These are phyloP conservation scores for Gryllus longicercus DNA, from an alignment of 2,888 invertebrate genomes.

Conservation along the genomic window DNA sequence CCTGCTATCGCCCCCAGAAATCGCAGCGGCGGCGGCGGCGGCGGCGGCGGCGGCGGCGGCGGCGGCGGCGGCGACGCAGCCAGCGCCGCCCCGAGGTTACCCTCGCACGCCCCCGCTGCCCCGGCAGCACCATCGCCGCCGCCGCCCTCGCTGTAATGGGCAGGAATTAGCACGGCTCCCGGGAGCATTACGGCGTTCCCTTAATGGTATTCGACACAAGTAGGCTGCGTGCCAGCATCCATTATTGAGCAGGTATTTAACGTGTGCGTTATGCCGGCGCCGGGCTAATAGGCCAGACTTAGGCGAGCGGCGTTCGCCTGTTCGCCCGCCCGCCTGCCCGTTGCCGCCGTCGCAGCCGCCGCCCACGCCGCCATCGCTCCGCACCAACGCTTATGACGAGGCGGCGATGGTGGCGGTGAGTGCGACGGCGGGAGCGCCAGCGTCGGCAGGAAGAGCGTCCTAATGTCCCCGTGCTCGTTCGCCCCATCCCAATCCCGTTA, in stretches of 20 bases:
- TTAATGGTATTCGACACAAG: constrained; percentile 17
- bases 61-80: too few relatives aligned
- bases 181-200: constrained; percentile 10
- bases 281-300: constrained; percentile 17
- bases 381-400: too few relatives aligned
- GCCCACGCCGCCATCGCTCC: neutral
- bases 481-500: neutral
- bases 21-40: too few relatives aligned
- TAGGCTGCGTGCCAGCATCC: constrained; percentile 17
- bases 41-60: too few relatives aligned
- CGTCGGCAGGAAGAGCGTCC: neutral
- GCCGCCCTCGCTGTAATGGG: neutral
- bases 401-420: too few relatives aligned
- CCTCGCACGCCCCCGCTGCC: neutral
- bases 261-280: constrained; percentile 17
- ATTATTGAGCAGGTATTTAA: constrained; percentile 17
- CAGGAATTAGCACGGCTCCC: constrained; percentile 2
- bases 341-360: neutral
- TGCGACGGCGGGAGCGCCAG: too few relatives aligned
- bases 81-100: too few relatives aligned
- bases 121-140: neutral
- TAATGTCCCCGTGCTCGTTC: neutral
- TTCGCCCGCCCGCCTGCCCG: neutral
- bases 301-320: neutral
- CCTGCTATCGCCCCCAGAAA: too few relatives aligned